Base-by-base conservation (phyloP, 1,140 invertebrate genomes). In the Thereuonema tuberculata region DNA sequence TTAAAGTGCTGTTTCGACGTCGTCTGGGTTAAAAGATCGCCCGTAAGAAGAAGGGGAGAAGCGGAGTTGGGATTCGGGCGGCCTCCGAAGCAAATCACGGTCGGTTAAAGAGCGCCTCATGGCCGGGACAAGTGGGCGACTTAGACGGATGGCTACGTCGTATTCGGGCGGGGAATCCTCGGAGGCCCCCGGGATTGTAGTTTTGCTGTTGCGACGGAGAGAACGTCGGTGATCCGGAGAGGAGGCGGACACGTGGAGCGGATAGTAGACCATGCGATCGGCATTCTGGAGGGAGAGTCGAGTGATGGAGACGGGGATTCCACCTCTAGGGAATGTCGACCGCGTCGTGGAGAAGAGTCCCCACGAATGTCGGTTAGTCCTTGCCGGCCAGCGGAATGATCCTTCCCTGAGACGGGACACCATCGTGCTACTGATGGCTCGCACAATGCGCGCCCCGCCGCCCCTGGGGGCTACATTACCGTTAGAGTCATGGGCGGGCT, bases 81-180 rank as follows among this genome's bases (percentile, higher is more conserved):
- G 17, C 48, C 48, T 17, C 21, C 21, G 48, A 56, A 60, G 56
- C 60, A 67, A 66, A 59, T 69, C 67, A 46, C 65, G 60, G 50
- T 68, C 68, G 0, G 68, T 68, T n/a, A 62, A 61, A 1, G 69
- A 69, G 17, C 68, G 52, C 29, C 66, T 17, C 12, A 68, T 28
- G 20, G 64, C 53, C n/a, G 58, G 60, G 14, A 63, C 49, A 2
- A 71, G 48, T 9, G 68, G 69, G 37, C 64, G 66, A 26, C 67
- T 65, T 3, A 68, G 65, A 43, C 63, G 62, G n/a, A 71, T 62
- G 24, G 68, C 69, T 24, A 70, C 69, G 25, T 69, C 68, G 47
- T 71, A 71, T 24, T 63, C 64, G 2, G 69, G 69, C 5, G 69
- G 69, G 27, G 56, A 56, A 37, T 27, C 54, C 15, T 5, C 20